These are phyloP conservation scores for Paedocypris sp. DNA, from an alignment of 2,113 vertebrate genomes.

Conservation along the genomic window DNA sequence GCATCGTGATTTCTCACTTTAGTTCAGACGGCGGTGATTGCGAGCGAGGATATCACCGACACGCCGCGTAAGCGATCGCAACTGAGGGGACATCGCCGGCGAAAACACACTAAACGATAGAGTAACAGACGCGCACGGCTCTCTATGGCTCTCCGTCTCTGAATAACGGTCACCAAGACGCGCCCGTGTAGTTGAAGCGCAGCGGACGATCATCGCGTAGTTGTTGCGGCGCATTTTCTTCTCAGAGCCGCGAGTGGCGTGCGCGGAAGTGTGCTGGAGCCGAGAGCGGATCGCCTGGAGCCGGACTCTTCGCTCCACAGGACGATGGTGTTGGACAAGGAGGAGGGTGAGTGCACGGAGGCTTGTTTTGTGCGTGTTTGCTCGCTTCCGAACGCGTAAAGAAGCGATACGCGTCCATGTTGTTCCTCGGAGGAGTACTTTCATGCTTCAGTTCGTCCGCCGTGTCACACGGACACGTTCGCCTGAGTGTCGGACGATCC, in stretches of 20 bases:
- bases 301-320: conserved; percentile 74
- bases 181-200: conserved; percentile 37
- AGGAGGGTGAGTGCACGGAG: conserved; percentile 71
- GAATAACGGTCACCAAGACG: conserved; percentile 17
- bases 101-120: conserved; percentile 40
- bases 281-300: conserved; percentile 77
- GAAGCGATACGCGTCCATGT: neutral
- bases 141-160: conserved; percentile 46
- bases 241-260: conserved; percentile 5
- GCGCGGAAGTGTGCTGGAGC: conserved; percentile 68
- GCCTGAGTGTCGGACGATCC: too few relatives aligned
- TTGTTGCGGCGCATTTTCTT: conserved; percentile 51
- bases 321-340: conserved; percentile 99
- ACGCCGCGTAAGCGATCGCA: conserved; percentile 15
- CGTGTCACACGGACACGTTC: neutral
- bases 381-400: neutral
- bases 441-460: neutral
- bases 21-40: conserved; percentile 48
- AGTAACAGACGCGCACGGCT: conserved; percentile 40
- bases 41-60: conserved; percentile 43
- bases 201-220: conserved; percentile 42
- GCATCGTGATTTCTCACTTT: conserved; percentile 46
- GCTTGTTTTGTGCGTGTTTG: neutral
- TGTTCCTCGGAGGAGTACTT: neutral
- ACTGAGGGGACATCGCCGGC: conserved; percentile 29